These are phyloP conservation scores for Electrophaes corylata DNA, from an alignment of 2,888 invertebrate species.

Conservation along the genomic window DNA sequence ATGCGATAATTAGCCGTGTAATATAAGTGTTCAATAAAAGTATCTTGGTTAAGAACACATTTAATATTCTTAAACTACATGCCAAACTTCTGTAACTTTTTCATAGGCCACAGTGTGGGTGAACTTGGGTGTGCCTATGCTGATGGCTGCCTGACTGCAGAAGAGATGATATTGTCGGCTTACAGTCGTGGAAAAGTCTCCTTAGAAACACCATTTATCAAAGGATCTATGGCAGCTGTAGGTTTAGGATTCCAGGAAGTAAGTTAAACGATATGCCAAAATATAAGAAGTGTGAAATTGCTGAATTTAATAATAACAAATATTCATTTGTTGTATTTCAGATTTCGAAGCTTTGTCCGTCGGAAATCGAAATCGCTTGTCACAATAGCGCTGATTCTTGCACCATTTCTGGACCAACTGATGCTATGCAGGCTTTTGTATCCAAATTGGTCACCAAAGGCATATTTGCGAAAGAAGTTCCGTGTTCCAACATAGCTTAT, in stretches of 20 bases:
- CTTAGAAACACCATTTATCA: conserved; percentile 84
- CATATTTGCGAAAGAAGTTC: conserved; percentile 56
- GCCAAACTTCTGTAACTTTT: no score
- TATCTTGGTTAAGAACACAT: no score
- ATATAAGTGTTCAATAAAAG: no score
- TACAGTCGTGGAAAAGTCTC: conserved; percentile 90
- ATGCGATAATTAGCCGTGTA: no score
- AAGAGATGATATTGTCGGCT: conserved; percentile 91
- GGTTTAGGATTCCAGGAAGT: conserved; percentile 84
- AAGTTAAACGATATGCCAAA: conserved; percentile 25
- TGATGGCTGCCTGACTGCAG: conserved; percentile 92
- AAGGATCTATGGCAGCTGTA: conserved; percentile 94
- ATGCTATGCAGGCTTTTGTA: conserved; percentile 83
- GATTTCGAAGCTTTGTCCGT: conserved; percentile 62
- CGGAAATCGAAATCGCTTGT: conserved; percentile 85
- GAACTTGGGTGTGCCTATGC: conserved; percentile 96
- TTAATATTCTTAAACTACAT: no score
- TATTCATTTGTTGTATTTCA: conserved; percentile 24
- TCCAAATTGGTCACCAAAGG: conserved; percentile 55
- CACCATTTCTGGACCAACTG: conserved; percentile 89
- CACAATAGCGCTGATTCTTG: conserved; percentile 91
- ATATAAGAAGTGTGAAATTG: neutral
- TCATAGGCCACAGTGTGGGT: conserved; percentile 84
- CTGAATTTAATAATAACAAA: no score
- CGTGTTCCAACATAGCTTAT: conserved; percentile 92